phyloP scores from a whole-genome alignment of 2,797 vertebrate genomes.

The Molossus alvarezi region DNA sequence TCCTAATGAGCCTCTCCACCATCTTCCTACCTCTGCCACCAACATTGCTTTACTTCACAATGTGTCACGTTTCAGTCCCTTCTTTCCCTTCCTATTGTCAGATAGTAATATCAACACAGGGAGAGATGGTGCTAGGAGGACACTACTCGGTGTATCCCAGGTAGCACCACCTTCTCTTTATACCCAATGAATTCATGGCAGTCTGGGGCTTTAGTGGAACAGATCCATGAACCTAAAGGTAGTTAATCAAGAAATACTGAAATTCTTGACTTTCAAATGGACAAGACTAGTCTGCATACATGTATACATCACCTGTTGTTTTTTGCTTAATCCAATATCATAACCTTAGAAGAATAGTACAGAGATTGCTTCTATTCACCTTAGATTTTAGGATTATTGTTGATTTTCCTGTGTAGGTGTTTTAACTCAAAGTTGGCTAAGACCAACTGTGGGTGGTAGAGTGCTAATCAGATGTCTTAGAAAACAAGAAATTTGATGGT shows the following conservation, averaged over 20 bases:
- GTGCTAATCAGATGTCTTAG: not conserved
- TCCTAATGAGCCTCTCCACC: not conserved
- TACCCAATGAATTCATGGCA: not conserved
- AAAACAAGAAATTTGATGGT: not conserved
- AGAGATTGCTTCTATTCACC: not conserved
- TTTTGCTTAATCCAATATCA: not conserved
- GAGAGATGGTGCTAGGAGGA: not conserved
- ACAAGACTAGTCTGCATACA: not conserved
- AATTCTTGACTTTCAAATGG: constrained; percentile 17
- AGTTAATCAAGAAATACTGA: not conserved
- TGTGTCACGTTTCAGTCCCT: not conserved
- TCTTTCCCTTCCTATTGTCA: not conserved
- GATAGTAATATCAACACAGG: not conserved
- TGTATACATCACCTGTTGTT: not conserved
- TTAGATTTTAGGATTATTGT: not conserved
- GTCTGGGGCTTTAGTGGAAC: not conserved
- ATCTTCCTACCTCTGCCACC: not conserved
- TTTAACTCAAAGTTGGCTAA: constrained; percentile 55
- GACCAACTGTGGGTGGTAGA: not conserved
- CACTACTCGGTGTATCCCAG: not conserved
- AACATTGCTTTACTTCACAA: not conserved
- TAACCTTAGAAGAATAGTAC: not conserved
- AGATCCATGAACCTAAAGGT: not conserved
- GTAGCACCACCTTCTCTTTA: not conserved
- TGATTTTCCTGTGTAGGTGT: not conserved